A percentile compares a stretch with the other conserved stretches of the same genome.
phyloP scores from a whole-genome alignment of 92 coral and sea anemone species.

The Bergia sp. region DNA sequence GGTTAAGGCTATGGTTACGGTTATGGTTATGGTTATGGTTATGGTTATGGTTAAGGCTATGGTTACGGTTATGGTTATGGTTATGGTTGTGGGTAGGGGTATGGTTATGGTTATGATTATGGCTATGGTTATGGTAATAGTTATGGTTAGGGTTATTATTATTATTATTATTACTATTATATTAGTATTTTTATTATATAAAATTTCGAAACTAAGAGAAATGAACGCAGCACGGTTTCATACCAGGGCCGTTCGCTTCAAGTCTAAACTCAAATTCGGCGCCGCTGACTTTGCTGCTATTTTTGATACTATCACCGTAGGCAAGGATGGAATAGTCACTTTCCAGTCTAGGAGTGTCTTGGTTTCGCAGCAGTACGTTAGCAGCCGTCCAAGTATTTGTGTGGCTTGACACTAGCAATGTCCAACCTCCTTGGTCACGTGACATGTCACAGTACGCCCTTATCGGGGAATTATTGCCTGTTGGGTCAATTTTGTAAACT shows the following conservation, averaged over 20 bases:
- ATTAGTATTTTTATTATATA: no score
- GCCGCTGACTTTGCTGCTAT: constrained; percentile 38
- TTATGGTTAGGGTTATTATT: no score
- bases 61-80: no score
- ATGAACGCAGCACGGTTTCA: not conserved
- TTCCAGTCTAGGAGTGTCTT: constrained; percentile 32
- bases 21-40: no score
- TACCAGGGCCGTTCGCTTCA: constrained; percentile 72
- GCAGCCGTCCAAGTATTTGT: constrained; percentile 70
- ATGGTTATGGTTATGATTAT: no score
- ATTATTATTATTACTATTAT: no score
- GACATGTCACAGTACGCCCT: constrained; percentile 84
- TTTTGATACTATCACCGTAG: constrained; percentile 53
- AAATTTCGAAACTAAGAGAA: no score
- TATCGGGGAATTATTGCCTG: constrained; percentile 52
- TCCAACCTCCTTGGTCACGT: constrained; percentile 93
- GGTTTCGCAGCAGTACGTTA: constrained; percentile 46
- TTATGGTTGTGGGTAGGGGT: no score
- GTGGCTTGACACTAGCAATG: constrained; percentile 80
- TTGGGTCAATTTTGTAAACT: constrained; percentile 72
- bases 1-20: no score
- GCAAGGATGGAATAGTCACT: constrained; percentile 58
- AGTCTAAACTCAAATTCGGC: constrained; percentile 60
- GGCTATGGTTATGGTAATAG: no score
- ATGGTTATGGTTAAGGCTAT: no score